phyloP scores from a whole-genome alignment of 2,113 vertebrate genomes.

The Ranitomeya imitator region DNA sequence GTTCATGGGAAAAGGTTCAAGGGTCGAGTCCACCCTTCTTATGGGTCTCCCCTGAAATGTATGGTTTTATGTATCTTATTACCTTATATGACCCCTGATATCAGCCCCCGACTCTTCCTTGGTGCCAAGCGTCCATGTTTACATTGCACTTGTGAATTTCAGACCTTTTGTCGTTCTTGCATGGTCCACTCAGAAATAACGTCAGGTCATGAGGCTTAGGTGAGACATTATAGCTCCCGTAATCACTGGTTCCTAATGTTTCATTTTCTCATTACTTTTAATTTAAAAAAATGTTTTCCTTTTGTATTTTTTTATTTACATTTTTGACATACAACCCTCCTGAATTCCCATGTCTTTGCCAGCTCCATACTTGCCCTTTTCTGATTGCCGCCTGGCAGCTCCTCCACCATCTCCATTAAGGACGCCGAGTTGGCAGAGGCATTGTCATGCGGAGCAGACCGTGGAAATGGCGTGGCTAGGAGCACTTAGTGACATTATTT shows the following conservation, averaged over 20 bases:
- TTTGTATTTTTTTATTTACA: not conserved
- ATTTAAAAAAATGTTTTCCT: too few relatives aligned
- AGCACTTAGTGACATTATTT: not conserved
- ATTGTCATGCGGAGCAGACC: constrained; percentile 5
- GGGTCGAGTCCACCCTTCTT: too few relatives aligned
- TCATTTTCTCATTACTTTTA: constrained; percentile 1
- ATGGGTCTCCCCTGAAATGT: too few relatives aligned
- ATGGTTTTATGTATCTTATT: too few relatives aligned
- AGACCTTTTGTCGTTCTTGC: not conserved
- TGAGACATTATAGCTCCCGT: not conserved
- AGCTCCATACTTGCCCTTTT: not conserved
- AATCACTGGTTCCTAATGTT: not conserved
- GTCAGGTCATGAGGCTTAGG: not conserved
- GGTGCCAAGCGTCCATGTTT: not conserved
- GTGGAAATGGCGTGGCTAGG: not conserved
- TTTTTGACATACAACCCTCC: not conserved
- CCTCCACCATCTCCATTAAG: not conserved
- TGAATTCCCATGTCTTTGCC: not conserved
- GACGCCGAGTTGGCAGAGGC: not conserved
- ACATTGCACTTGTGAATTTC: constrained; percentile 8
- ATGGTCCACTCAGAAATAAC: not conserved
- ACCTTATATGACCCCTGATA: not conserved
- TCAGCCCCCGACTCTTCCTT: not conserved
- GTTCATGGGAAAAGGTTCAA: too few relatives aligned
- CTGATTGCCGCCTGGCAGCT: not conserved